Conservation (phyloP, 2,113 vertebrate species). For the Protobothrops flavoviridis region DNA sequence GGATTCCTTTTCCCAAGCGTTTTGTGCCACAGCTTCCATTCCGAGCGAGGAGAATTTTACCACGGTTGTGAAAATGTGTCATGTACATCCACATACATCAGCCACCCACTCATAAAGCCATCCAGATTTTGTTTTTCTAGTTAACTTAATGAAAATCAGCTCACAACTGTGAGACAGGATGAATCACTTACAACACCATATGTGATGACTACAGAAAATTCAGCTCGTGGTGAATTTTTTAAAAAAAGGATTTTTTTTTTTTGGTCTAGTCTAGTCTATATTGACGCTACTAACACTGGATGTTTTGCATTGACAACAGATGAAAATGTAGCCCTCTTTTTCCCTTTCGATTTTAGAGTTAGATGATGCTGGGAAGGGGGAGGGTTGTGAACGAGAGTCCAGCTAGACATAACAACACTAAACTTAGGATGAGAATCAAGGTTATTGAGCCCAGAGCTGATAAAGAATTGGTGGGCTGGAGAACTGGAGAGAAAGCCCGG, state of each 20-base stretch:
- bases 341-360: too few species aligned
- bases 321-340: too few species aligned
- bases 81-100: neutral
- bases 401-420: too few species aligned
- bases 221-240: neutral
- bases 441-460: too few species aligned
- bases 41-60: too few species aligned
- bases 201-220: neutral
- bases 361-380: too few species aligned
- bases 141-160: neutral
- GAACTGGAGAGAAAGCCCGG: too few species aligned
- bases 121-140: neutral
- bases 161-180: neutral
- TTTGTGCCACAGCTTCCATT: neutral
- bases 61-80: neutral
- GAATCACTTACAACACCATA: neutral
- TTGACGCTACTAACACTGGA: too few species aligned
- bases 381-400: too few species aligned
- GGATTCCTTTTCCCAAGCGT: neutral
- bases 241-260: neutral
- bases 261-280: neutral
- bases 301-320: too few species aligned
- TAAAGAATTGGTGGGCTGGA: too few species aligned
- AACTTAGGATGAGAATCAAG: too few species aligned
- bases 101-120: neutral